Percentiles rank a stretch among this genome's conserved stretches.
Conservation (phyloP, 2,113 vertebrate species). For the Megaceryle torquata region DNA sequence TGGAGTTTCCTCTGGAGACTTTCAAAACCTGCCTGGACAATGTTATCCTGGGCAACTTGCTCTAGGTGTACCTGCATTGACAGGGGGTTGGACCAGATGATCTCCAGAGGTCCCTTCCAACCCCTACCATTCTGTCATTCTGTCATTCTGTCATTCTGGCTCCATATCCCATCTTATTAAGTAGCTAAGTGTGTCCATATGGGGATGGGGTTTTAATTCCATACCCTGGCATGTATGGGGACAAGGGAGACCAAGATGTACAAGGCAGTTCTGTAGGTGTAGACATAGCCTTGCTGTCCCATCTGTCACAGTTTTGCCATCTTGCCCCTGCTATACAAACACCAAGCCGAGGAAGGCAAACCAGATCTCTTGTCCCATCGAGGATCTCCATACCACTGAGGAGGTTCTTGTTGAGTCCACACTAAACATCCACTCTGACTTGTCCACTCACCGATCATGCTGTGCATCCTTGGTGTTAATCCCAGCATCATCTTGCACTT, state of each 20-base stretch:
- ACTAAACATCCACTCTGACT: accelerated
- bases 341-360: not conserved
- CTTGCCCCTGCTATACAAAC: not conserved
- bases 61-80: too few species aligned
- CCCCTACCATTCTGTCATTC: too few species aligned
- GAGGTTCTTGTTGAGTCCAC: not conserved
- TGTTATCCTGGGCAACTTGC: too few species aligned
- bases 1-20: too few species aligned
- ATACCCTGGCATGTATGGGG: not conserved
- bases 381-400: not conserved
- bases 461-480: accelerated
- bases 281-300: not conserved
- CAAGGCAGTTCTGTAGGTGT: not conserved
- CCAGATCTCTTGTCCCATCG: not conserved
- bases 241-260: not conserved
- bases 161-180: not conserved
- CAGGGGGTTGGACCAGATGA: too few species aligned
- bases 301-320: not conserved
- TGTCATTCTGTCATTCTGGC: not conserved
- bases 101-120: too few species aligned
- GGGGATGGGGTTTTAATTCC: not conserved
- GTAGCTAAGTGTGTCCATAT: not conserved
- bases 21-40: too few species aligned
- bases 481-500: not conserved
- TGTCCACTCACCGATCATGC: accelerated